Conservation (phyloP, 1,140 invertebrate species). For the Hylyphantes graminicola region DNA sequence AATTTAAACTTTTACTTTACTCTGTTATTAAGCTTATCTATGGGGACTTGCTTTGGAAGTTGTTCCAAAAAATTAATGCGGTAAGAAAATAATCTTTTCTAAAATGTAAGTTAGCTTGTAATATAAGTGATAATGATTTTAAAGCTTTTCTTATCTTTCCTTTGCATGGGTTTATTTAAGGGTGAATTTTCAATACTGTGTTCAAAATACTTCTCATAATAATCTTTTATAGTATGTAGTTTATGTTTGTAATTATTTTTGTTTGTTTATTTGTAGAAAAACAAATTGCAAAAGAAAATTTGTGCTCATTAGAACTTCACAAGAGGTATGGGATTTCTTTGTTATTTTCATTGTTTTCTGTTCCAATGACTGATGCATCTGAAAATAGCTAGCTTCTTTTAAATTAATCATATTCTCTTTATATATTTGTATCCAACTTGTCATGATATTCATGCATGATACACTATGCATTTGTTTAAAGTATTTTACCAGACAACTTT, state of each 20-base stretch:
- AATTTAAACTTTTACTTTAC: slow-evolving; percentile 5
- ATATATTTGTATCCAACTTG: too few relatives aligned
- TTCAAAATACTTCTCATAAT: too few relatives aligned
- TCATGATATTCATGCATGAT: too few relatives aligned
- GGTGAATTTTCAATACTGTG: too few relatives aligned
- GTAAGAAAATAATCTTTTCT: neutral
- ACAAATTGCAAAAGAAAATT: slow-evolving; percentile 6
- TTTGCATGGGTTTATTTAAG: too few relatives aligned
- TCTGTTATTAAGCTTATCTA: slow-evolving; percentile 9
- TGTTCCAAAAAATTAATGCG: slow-evolving; percentile 13
- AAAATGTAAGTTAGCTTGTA: neutral
- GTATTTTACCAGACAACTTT: too few relatives aligned
- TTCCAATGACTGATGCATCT: too few relatives aligned
- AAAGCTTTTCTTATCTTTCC: neutral
- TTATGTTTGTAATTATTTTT: neutral
- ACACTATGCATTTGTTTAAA: too few relatives aligned
- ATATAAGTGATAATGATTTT: neutral
- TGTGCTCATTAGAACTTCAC: slow-evolving; percentile 8
- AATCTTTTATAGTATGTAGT: neutral
- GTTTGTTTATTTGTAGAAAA: slow-evolving; percentile 13
- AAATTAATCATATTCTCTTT: too few relatives aligned
- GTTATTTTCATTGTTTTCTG: too few relatives aligned
- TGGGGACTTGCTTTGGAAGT: slow-evolving; percentile 41
- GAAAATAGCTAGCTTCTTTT: too few relatives aligned
- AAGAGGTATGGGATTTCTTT: slow-evolving; percentile 15